Evolutionary conservation across 2,888 invertebrate genomes (phyloP).

Genomic region (Rhodophaea formosa): DNA sequence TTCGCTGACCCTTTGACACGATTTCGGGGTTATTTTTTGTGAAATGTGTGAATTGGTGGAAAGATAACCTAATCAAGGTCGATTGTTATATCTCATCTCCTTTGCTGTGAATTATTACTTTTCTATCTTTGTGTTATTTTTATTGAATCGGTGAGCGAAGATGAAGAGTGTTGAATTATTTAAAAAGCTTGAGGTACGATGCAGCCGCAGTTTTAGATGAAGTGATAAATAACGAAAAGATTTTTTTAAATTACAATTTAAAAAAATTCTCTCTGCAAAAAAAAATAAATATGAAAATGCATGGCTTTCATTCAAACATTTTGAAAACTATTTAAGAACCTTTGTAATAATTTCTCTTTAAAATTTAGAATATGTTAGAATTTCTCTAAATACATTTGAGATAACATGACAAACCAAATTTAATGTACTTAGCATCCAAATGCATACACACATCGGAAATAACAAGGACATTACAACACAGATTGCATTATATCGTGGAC

Average conservation of each 20-base stretch:
- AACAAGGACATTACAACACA: constrained; percentile 60
- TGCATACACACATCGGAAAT: constrained; percentile 33
- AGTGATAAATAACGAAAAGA: too few relatives aligned
- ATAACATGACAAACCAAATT: neutral
- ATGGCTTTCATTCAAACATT: too few relatives aligned
- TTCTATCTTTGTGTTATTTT: constrained; percentile 5
- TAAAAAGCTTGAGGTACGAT: too few relatives aligned
- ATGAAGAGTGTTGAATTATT: neutral
- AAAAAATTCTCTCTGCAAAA: too few relatives aligned
- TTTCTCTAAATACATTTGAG: neutral
- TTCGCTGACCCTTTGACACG: constrained; percentile 65
- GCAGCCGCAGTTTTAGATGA: too few relatives aligned
- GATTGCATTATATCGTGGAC: constrained; percentile 50
- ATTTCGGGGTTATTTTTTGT: constrained; percentile 48
- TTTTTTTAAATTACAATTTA: too few relatives aligned
- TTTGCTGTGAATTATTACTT: constrained; percentile 8
- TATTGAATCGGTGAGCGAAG: neutral
- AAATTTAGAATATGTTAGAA: too few relatives aligned
- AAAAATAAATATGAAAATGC: too few relatives aligned
- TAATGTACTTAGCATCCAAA: constrained; percentile 28
- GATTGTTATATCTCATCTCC: constrained; percentile 40
- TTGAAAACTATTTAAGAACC: too few relatives aligned
- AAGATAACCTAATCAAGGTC: constrained; percentile 51
- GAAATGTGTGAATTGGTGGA: constrained; percentile 51
- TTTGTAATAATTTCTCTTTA: too few relatives aligned